Evolutionary conservation across 2,888 invertebrate genomes (phyloP).

Genomic region (Alcis repandata): DNA sequence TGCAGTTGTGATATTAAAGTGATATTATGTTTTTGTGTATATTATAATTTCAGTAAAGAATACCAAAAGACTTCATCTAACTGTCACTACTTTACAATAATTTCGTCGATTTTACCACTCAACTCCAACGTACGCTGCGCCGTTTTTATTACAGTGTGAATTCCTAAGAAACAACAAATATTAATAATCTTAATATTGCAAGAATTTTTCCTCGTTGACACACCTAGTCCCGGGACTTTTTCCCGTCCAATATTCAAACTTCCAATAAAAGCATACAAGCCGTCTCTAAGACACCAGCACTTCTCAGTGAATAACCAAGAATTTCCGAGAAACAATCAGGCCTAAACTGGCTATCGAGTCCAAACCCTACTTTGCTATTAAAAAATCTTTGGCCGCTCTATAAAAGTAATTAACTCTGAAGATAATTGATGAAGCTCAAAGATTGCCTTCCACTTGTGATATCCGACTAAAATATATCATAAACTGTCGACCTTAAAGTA

Average conservation of each 20-base stretch:
- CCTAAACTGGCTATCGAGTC: constrained; percentile 51
- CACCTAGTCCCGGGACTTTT: not conserved
- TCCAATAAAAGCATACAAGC: constrained; percentile 10
- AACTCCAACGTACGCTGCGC: no score
- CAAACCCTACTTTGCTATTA: constrained; percentile 54
- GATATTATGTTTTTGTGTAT: no score
- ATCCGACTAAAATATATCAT: constrained; percentile 50
- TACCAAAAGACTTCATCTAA: no score
- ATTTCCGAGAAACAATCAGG: constrained; percentile 66
- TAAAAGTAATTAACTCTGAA: constrained; percentile 86
- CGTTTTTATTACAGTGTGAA: no score
- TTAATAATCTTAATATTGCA: no score
- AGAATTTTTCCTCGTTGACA: no score
- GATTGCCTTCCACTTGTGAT: constrained; percentile 72
- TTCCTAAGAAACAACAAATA: no score
- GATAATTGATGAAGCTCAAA: constrained; percentile 85
- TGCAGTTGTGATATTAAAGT: no score
- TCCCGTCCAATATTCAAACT: not conserved
- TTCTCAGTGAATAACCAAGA: constrained; percentile 43
- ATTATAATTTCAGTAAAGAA: no score
- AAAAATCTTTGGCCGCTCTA: constrained; percentile 73
- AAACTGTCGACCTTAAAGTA: constrained; percentile 37
- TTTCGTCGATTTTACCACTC: no score
- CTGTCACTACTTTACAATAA: no score
- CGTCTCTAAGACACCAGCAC: not conserved